Evolutionary conservation across 1,140 invertebrate genomes (phyloP).

Genomic region (Panonychus citri): DNA sequence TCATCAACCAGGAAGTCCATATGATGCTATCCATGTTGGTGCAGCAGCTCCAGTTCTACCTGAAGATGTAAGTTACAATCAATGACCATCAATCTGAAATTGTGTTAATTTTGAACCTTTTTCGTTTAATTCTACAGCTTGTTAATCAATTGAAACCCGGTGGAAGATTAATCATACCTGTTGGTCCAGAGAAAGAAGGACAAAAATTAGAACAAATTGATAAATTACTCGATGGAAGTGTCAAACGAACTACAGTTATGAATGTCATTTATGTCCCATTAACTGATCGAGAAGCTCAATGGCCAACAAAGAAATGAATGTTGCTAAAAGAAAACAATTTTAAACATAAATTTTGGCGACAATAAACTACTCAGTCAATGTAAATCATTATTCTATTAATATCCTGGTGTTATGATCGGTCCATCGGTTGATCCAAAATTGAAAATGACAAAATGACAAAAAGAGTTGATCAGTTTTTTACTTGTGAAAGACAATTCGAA

Average conservation of each 20-base stretch:
- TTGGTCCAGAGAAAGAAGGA: conserved; percentile 53
- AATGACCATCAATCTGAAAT: neutral
- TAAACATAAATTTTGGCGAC: too few relatives aligned
- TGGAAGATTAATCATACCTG: conserved; percentile 70
- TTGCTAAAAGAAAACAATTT: too few relatives aligned
- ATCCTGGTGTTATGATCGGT: too few relatives aligned
- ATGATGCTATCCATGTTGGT: conserved; percentile 80
- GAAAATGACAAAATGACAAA: too few relatives aligned
- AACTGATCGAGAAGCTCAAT: conserved; percentile 58
- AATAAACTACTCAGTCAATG: too few relatives aligned
- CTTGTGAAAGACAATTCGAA: too few relatives aligned
- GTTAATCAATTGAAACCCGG: conserved; percentile 49
- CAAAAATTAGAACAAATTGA: conserved; percentile 70
- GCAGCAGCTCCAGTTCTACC: conserved; percentile 60
- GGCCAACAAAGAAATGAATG: too few relatives aligned
- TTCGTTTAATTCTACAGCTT: conserved; percentile 25
- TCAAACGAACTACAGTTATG: conserved; percentile 59
- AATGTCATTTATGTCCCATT: conserved; percentile 90
- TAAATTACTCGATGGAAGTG: conserved; percentile 51
- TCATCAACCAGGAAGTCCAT: conserved; percentile 43
- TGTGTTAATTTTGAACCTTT: neutral
- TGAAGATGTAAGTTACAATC: conserved; percentile 31
- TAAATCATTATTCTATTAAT: too few relatives aligned
- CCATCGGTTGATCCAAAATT: too few relatives aligned
- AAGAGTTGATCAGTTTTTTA: too few relatives aligned